Evolutionary conservation across 1,140 invertebrate species (phyloP), one percentile per base, ranked within the genome.

Genomic region (Mactra quadrangularis): DNA sequence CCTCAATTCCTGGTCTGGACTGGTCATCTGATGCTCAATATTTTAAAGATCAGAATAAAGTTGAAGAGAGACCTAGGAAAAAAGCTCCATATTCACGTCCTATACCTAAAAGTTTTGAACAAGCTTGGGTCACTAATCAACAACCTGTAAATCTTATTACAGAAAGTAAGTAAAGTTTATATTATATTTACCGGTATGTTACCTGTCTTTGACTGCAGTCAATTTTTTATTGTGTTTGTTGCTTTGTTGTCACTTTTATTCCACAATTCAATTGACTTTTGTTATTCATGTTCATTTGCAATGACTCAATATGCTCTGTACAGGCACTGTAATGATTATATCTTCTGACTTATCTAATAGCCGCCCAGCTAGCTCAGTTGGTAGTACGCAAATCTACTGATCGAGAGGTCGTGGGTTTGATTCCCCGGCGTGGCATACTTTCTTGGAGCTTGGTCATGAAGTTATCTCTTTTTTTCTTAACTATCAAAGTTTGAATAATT

Each of bases 31-130:
- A 92, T 82, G 87, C 90, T 11, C 78, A 88, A 3, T 88, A 85
- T 57, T 78, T 90, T n/a, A 88, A 86, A 50, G 82, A 87, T 86
- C 96, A 97, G 89, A 94, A 94, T n/a, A 89, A 97, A 96, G 45
- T 62, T 17, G 82, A 84, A 7, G 93, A 96, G 96, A 86, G 57
- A 38, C 86, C 70, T 19, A 90, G 90, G 68, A 92, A 92, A 59
- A 94, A 95, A 91, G 93, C 94, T 35, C 97, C 98, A 9, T 98
- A 98, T 90, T 97, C 97, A 84, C 98, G 99, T 91, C 97, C 98
- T 19, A 98, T 99, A 91, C 98, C 98, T 3, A 96, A 96, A 86
- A 97, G 98, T 89, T 99, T 99, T 93, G 97, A 98, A 93, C 97
- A 97, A 31, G 97, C 98, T 78, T 99, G 98, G 98, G 97, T 97